Conservation (phyloP, 2,113 vertebrate genomes). For the Odocoileus hemionus region DNA sequence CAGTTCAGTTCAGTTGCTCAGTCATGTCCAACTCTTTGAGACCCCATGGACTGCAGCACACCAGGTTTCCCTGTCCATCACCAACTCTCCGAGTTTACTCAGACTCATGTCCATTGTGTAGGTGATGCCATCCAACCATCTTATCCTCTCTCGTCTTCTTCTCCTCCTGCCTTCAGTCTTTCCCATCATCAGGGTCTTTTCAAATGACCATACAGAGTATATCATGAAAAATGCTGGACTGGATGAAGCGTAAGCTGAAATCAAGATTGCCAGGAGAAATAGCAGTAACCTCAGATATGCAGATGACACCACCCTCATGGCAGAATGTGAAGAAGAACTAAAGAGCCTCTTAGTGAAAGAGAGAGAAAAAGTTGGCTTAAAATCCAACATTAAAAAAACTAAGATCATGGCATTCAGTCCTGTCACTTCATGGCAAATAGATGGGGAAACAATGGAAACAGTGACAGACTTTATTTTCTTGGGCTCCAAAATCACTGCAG, state of each 20-base stretch:
- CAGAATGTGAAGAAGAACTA: background rate
- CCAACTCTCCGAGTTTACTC: background rate
- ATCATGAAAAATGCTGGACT: background rate
- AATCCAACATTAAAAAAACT: background rate
- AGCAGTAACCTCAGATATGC: background rate
- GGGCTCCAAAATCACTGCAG: background rate
- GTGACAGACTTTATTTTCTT: background rate
- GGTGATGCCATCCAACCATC: background rate
- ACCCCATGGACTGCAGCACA: background rate
- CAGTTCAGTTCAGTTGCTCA: background rate
- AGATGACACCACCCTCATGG: background rate
- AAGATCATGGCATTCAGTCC: background rate
- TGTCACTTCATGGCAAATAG: background rate
- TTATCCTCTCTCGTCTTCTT: background rate
- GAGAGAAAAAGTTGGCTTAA: background rate
- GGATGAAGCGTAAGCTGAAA: background rate
- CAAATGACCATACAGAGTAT: background rate
- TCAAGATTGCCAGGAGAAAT: background rate
- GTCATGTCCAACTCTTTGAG: fast-evolving
- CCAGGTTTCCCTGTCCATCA: background rate
- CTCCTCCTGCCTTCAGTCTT: background rate
- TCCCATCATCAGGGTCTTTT: background rate
- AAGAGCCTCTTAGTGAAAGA: background rate
- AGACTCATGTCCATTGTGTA: background rate
- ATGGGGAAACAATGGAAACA: background rate